Percentiles rank a stretch among this genome's conserved stretches.
phyloP scores from a whole-genome alignment of 2,888 invertebrate genomes.

The Polyploca ridens region DNA sequence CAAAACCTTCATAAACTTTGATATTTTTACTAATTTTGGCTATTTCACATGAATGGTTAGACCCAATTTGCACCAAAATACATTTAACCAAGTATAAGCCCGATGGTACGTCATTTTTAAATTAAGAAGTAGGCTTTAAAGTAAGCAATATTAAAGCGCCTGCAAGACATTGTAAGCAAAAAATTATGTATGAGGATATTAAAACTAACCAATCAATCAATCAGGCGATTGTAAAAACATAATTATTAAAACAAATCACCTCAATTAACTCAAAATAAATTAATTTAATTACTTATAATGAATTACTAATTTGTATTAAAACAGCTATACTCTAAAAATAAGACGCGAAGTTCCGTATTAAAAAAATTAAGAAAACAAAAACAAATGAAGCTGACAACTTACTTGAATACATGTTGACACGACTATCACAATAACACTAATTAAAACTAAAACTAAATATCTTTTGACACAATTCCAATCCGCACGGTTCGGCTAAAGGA shows the following conservation, averaged over 20 bases:
- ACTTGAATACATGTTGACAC: constrained; percentile 49
- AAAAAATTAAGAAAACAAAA: neutral
- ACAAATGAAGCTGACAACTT: constrained; percentile 29
- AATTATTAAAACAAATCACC: no score
- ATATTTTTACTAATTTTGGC: no score
- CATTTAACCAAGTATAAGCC: no score
- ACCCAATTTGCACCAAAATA: no score
- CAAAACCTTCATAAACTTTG: no score
- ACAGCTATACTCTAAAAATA: no score
- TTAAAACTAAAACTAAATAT: neutral
- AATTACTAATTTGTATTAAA: no score
- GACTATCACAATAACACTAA: constrained; percentile 3
- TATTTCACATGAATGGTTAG: no score
- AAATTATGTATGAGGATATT: neutral
- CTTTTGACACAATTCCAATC: neutral
- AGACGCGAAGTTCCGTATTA: no score
- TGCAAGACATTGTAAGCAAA: neutral
- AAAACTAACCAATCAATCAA: constrained; percentile 12
- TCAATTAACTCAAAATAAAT: neutral
- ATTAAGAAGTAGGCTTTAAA: no score
- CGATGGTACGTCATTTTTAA: no score
- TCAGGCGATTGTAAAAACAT: neutral
- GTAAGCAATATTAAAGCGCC: neutral
- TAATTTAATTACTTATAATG: no score
- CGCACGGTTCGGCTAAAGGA: constrained; percentile 13